A percentile compares a stretch with the other conserved stretches of the same genome.
Evolutionary conservation across 2,797 vertebrate genomes (phyloP).

Genomic region (Gallirallus australis): DNA sequence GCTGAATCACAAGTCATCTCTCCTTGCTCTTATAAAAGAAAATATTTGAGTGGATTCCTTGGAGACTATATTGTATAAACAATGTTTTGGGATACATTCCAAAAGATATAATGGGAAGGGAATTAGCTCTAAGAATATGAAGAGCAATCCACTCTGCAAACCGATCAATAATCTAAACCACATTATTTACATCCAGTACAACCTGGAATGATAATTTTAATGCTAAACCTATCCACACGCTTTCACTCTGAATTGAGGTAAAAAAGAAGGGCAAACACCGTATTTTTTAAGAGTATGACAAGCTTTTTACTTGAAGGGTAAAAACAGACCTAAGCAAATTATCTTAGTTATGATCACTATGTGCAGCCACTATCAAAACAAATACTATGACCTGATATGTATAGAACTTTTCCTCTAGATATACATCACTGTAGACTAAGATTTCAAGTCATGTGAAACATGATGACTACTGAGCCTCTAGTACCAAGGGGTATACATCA

Average conservation of each 20-base stretch:
- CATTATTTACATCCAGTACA: not conserved
- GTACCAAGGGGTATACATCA: not conserved
- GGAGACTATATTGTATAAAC: constrained; percentile 12
- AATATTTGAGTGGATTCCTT: constrained; percentile 18
- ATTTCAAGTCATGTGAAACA: not conserved
- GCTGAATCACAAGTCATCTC: not conserved
- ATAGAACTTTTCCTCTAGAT: not conserved
- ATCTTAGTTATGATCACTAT: constrained; percentile 3
- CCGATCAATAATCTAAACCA: not conserved
- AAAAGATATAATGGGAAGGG: not conserved
- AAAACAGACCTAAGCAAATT: not conserved
- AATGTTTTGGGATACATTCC: constrained; percentile 4
- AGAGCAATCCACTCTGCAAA: not conserved
- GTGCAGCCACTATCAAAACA: not conserved
- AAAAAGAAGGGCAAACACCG: not conserved
- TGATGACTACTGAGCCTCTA: not conserved
- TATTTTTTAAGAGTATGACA: not conserved
- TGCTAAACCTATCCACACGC: not conserved
- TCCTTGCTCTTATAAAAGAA: not conserved
- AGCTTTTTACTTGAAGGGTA: not conserved
- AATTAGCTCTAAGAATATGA: not conserved
- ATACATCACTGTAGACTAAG: not conserved
- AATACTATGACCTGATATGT: not conserved
- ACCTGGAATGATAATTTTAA: not conserved
- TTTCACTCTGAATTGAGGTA: not conserved